Base-by-base conservation (phyloP, 2,888 invertebrate genomes). In the Eupithecia insigniata region DNA sequence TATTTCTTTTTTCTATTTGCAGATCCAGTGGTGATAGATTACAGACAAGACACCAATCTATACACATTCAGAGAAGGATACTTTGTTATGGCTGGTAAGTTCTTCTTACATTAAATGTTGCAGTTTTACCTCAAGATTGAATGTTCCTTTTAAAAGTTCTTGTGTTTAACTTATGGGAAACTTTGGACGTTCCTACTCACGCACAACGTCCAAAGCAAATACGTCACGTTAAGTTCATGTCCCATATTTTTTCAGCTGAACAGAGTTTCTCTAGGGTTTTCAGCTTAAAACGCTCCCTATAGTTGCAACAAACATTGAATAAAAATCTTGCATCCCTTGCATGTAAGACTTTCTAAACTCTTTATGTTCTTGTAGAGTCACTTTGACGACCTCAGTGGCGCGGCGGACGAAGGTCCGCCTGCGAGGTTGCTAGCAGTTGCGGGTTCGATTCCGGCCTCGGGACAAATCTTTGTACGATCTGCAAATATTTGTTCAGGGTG, bases 21-120 rank as follows among this genome's bases (percentile, higher is more conserved):
- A 98, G 97, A 97, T 83, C 98, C 98, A 0, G 97, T 97, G 68
- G 95, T 96, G 16, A 93, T 98, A 61, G 95, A 96, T 76, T 97
- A 97, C 84, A 94, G 94, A 71, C 95, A 94, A 79, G 84, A 95
- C 85, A 85, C 94, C 83, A 91, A 95, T 91, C 80, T 93, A 76
- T 96, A 95, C 77, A 92, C 94, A 26, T 95, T 97, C 68, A 95
- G 95, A 83, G 96, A 96, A 78, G 97, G 97, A 74, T 97, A 97
- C 84, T 98, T 97, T 83, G 95, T 98, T 72, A 96, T 97, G 10
- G 96, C 96, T 84, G 97, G 97, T 97, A 93, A 89, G 90, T 55
- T 55, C 26, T 26, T 55, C 22, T 51, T 51, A 10, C 51, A 51
- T 22, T 3, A 4, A 51, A 51, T 2, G n/a, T 51, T 22, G 51